Evolutionary conservation across 2,888 invertebrate genomes (phyloP), one percentile per base, ranked within the genome.

Genomic region (Amiota mariae): DNA sequence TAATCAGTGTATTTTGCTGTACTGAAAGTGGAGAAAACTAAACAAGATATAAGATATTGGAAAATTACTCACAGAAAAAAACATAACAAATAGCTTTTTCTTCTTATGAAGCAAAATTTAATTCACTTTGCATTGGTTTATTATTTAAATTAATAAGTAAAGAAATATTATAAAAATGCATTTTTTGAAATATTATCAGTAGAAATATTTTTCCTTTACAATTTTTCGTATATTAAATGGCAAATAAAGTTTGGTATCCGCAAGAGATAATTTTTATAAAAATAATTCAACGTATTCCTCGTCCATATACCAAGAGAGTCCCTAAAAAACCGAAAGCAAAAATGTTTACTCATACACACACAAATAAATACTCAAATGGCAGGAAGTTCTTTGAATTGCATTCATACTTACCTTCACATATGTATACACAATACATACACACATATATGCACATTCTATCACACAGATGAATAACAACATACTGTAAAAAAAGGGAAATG

Each of bases 251-350:
- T 24, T 24, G 49, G 9, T 51, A 24, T 12, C 67, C 67, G 51
- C 20, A 4, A 24, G 67, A 54, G 54, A 20, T 68, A 54, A 68
- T 68, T 68, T 68, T 68, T 54, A 68, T 68, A 68, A 51, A 68
- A 2, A n/a, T n/a, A 36, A n/a, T 51, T 51, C 24, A 20, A 24
- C 10, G 59, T 8, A 57, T 3, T 57, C 15, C 20, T n/a, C 18
- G 10, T 15, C 57, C 57, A 2, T 15, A 57, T 20, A 20, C 10
- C n/a, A 59, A 36, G 36, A 36, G 36, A 6, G 36, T 36, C 8
- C 36, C 36, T 36, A 36, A 36, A 36, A 36, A 36, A 36, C 36
- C 36, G 20, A 20, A 15, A 15, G 11, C 59, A 57, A 57, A 57
- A 57, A 57, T 18, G 20, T 10, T n/a, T n/a, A n/a, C n/a, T n/a